A percentile compares a stretch with the other conserved stretches of the same genome.
Evolutionary conservation across 2,113 vertebrate genomes (phyloP).

Genomic region (Solea senegalensis): DNA sequence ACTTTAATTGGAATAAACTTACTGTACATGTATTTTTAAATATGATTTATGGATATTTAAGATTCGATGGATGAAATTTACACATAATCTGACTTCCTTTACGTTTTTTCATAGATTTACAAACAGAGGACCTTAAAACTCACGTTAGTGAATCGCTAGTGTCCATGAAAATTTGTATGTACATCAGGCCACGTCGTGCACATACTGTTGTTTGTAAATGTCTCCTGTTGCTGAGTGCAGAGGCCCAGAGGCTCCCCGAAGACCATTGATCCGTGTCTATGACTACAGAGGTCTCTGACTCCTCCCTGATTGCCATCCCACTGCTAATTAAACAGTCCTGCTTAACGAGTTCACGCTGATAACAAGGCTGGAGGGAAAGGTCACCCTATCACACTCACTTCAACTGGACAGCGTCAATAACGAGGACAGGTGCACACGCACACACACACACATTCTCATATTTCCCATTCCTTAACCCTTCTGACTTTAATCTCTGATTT

Average conservation of each 20-base stretch:
- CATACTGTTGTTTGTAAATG: conserved; percentile 9
- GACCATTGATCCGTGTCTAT: conserved; percentile 69
- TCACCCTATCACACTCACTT: conserved; percentile 54
- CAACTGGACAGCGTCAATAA: conserved; percentile 60
- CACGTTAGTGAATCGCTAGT: no score
- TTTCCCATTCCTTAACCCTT: no score
- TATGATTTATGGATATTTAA: no score
- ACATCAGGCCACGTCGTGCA: background rate
- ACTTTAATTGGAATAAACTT: no score
- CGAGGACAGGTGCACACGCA: conserved; percentile 31
- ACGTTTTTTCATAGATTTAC: no score
- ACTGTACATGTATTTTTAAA: no score
- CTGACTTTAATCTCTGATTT: no score
- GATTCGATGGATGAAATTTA: no score
- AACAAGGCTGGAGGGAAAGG: conserved; percentile 73
- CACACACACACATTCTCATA: conserved; percentile 12
- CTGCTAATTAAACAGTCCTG: conserved; percentile 74
- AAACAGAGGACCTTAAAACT: no score
- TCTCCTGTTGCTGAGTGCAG: conserved; percentile 23
- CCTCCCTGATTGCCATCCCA: conserved; percentile 58
- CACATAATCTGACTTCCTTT: no score
- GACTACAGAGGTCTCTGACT: conserved; percentile 47
- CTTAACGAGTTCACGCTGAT: conserved; percentile 65
- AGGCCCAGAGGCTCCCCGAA: conserved; percentile 51
- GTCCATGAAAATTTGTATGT: background rate